phyloP scores from a whole-genome alignment of 2,113 vertebrate genomes.

The Vidua macroura region DNA sequence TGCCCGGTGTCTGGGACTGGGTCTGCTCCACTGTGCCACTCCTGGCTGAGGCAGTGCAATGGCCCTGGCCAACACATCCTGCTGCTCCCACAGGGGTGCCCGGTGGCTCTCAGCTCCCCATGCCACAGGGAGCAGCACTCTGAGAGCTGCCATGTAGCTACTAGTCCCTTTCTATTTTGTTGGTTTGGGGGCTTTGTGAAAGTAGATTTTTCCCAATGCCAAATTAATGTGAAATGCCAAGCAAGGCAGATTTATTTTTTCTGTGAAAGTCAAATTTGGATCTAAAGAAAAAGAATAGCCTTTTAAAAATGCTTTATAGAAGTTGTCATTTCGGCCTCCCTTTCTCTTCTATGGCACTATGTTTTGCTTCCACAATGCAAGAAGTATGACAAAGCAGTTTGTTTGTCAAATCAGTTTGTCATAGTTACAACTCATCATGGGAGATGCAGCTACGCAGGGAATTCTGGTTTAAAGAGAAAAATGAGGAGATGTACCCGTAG shows the following conservation, averaged over 20 bases:
- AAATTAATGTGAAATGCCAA: background rate
- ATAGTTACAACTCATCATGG: background rate
- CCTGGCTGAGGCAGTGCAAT: background rate
- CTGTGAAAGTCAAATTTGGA: background rate
- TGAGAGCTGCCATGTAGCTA: background rate
- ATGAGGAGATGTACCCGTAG: background rate
- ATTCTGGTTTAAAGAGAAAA: background rate
- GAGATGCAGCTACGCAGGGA: background rate
- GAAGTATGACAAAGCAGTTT: background rate
- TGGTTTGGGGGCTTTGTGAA: background rate
- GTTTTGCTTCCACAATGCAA: background rate
- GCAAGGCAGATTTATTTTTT: background rate
- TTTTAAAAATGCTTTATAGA: background rate
- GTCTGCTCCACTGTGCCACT: fast-evolving
- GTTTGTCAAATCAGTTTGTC: background rate
- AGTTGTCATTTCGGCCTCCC: background rate
- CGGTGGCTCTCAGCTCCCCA: background rate
- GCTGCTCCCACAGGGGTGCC: background rate
- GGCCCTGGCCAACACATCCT: background rate
- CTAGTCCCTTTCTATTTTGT: background rate
- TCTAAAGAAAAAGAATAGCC: background rate
- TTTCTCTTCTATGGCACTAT: background rate
- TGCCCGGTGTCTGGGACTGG: fast-evolving
- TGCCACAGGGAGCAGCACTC: background rate
- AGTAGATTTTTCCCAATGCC: background rate